These are phyloP conservation scores for Patiria pectinifera DNA, from an alignment of 53 echinoderm and acorn worm genomes.

Conservation along the genomic window DNA sequence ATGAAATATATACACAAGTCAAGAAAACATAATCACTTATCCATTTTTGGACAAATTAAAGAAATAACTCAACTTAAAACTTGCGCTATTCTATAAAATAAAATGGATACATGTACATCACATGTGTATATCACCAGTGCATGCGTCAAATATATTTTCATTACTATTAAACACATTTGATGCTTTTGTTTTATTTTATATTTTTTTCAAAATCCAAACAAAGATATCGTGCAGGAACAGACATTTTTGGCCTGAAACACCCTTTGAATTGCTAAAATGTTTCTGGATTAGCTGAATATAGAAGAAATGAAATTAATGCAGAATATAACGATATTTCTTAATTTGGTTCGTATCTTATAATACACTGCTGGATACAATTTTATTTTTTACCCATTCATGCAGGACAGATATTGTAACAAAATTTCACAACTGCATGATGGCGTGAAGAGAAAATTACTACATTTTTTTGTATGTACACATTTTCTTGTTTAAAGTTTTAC, in stretches of 20 bases:
- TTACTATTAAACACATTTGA: background rate
- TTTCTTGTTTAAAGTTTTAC: constrained; percentile 21
- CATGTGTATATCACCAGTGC: no score
- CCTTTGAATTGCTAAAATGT: background rate
- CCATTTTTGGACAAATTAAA: background rate
- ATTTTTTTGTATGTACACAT: constrained; percentile 40
- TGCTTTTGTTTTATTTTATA: background rate
- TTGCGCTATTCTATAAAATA: no score
- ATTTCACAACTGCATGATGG: constrained; percentile 46
- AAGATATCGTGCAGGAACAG: background rate
- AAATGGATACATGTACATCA: no score
- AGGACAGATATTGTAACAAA: constrained; percentile 22
- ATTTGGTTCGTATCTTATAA: background rate
- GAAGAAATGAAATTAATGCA: background rate
- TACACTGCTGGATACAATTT: constrained; percentile 40
- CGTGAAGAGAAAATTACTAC: background rate
- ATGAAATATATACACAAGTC: no score
- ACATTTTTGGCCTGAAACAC: background rate
- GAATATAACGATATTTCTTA: background rate
- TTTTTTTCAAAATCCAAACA: background rate
- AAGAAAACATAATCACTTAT: no score
- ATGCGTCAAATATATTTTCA: no score
- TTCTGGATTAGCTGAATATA: background rate
- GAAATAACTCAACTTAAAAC: background rate
- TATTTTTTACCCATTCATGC: constrained; percentile 13